phyloP scores from a whole-genome alignment of 1,140 invertebrate species.

The Saxidomus purpurata region DNA sequence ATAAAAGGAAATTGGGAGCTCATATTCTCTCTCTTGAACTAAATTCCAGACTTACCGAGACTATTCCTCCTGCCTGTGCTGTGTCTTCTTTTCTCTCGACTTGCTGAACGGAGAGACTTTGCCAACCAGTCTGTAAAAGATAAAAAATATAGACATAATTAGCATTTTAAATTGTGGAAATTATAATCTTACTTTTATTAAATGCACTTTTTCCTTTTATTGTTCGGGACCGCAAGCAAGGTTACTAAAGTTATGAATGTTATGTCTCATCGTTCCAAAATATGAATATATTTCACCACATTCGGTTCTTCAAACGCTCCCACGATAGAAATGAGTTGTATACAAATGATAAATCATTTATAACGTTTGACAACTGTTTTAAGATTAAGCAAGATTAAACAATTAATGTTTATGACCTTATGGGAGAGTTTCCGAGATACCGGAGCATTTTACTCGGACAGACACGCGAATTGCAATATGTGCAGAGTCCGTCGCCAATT shows the following conservation, averaged over 20 bases:
- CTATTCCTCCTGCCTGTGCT: not conserved
- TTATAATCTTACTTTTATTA: too few species aligned
- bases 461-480: slow-evolving; percentile 40
- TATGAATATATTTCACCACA: not conserved
- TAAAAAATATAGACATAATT: not conserved
- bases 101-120: not conserved
- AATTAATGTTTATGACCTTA: not conserved
- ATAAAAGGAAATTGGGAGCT: too few species aligned
- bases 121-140: not conserved
- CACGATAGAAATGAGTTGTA: slow-evolving; percentile 18
- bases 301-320: slow-evolving; percentile 16
- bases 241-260: too few species aligned
- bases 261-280: too few species aligned
- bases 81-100: not conserved
- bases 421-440: slow-evolving; percentile 3
- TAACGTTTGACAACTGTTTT: not conserved
- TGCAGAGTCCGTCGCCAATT: slow-evolving; percentile 25
- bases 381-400: slow-evolving; percentile 40
- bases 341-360: slow-evolving; percentile 43
- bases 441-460: not conserved
- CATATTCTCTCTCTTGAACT: too few species aligned
- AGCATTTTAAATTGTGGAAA: too few species aligned
- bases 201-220: too few species aligned
- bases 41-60: not conserved
- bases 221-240: too few species aligned